phyloP scores from a whole-genome alignment of 2,888 invertebrate genomes.

The Vandiemenella viatica region DNA sequence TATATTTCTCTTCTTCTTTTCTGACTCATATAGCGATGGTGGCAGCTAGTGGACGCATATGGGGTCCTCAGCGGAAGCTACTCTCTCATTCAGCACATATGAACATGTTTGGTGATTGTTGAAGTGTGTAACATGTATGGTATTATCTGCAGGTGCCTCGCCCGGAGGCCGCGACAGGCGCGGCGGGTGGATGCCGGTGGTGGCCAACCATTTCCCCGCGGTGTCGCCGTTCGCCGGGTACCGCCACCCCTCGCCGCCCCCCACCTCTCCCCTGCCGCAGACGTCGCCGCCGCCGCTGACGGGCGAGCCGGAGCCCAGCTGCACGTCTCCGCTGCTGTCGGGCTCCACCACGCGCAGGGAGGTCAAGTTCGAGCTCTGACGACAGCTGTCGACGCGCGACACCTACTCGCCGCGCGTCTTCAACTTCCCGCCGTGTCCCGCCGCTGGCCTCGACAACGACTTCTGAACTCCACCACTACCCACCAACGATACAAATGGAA shows the following conservation, averaged over 20 bases:
- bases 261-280: slow-evolving; percentile 13
- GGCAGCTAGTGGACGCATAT: too few species aligned
- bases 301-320: slow-evolving; percentile 19
- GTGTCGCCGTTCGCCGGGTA: slow-evolving; percentile 44
- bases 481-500: too few species aligned
- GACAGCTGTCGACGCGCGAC: slow-evolving; percentile 25
- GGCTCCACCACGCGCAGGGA: slow-evolving; percentile 14
- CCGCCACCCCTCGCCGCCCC: slow-evolving; percentile 21
- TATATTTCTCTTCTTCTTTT: too few species aligned
- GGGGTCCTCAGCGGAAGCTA: too few species aligned
- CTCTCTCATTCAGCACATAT: too few species aligned
- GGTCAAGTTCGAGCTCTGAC: slow-evolving; percentile 30
- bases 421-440: slow-evolving; percentile 24
- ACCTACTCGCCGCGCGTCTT: slow-evolving; percentile 18
- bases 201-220: slow-evolving; percentile 55
- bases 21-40: too few species aligned
- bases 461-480: background rate
- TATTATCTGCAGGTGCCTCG: slow-evolving; percentile 33
- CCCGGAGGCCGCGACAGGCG: slow-evolving; percentile 26
- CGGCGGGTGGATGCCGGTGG: slow-evolving; percentile 49
- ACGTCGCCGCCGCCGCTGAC: slow-evolving; percentile 22
- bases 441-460: slow-evolving; percentile 16
- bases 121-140: too few species aligned
- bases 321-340: background rate
- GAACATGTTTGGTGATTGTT: too few species aligned